Percentiles rank a stretch among this genome's conserved stretches.
Evolutionary conservation across 2,797 vertebrate species (phyloP).

Genomic region (Coranthus polyacanthus): DNA sequence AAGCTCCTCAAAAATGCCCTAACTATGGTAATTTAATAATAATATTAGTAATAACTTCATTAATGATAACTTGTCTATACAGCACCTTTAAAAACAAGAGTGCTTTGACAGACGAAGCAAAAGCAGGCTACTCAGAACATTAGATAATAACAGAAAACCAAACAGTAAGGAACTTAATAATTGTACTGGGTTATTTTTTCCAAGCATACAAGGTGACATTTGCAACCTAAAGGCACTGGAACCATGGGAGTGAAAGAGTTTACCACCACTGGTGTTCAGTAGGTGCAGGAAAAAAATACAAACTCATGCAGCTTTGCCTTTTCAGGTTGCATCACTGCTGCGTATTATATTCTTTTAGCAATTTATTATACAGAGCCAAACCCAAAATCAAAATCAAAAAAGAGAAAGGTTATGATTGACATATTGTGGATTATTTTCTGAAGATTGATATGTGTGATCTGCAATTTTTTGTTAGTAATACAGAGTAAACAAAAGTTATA

Average conservation of each 20-base stretch:
- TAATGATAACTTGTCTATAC: too few relatives aligned
- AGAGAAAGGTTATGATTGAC: neutral
- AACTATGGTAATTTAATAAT: neutral
- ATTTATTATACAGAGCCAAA: neutral
- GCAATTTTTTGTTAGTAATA: neutral
- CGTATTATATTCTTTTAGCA: conserved; percentile 5
- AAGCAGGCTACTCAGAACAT: too few relatives aligned
- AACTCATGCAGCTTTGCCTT: conserved; percentile 3
- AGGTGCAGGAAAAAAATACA: conserved; percentile 15
- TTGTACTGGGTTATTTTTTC: neutral
- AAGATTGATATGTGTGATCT: neutral
- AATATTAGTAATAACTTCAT: neutral
- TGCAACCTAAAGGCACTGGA: neutral
- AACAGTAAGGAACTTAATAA: too few relatives aligned
- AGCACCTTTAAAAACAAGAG: too few relatives aligned
- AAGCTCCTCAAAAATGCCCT: neutral
- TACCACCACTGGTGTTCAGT: conserved; percentile 3
- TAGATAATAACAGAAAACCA: too few relatives aligned
- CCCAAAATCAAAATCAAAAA: too few relatives aligned
- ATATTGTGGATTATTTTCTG: neutral
- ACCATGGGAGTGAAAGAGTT: too few relatives aligned
- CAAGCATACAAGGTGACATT: neutral
- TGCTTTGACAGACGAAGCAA: too few relatives aligned
- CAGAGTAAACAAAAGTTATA: neutral
- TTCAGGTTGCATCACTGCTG: neutral